phyloP scores from a whole-genome alignment of 2,888 invertebrate genomes.

The Malthinus seriepunctatus region DNA sequence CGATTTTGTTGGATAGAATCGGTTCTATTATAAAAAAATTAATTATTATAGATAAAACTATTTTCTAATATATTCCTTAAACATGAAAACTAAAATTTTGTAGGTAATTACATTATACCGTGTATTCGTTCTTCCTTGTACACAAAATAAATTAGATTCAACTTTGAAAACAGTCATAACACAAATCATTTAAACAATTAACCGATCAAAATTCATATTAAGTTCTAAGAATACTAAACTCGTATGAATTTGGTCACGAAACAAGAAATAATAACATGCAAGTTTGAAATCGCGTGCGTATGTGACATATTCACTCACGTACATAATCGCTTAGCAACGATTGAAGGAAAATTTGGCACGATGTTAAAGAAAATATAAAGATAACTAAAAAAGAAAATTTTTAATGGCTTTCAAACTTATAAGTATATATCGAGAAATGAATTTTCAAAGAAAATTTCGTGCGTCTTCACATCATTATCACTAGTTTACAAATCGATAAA shows the following conservation, averaged over 20 bases:
- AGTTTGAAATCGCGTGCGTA: constrained; percentile 46
- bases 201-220: constrained; percentile 47
- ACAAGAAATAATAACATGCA: constrained; percentile 29
- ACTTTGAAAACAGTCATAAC: constrained; percentile 28
- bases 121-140: neutral
- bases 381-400: constrained; percentile 8
- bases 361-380: constrained; percentile 11
- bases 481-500: no score
- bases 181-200: constrained; percentile 49
- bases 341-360: constrained; percentile 19
- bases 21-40: no score
- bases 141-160: constrained; percentile 12
- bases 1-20: no score
- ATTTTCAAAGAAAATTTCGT: no score
- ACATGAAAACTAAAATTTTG: no score
- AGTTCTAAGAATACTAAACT: constrained; percentile 43
- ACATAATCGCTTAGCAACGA: constrained; percentile 41
- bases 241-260: constrained; percentile 46
- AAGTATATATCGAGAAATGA: neutral
- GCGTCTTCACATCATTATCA: no score
- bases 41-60: no score
- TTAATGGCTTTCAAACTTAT: no score
- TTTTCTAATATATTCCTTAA: no score
- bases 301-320: constrained; percentile 49
- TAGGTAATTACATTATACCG: no score